Conservation (phyloP, 1,140 invertebrate genomes). For the Zaprionus inermis region DNA sequence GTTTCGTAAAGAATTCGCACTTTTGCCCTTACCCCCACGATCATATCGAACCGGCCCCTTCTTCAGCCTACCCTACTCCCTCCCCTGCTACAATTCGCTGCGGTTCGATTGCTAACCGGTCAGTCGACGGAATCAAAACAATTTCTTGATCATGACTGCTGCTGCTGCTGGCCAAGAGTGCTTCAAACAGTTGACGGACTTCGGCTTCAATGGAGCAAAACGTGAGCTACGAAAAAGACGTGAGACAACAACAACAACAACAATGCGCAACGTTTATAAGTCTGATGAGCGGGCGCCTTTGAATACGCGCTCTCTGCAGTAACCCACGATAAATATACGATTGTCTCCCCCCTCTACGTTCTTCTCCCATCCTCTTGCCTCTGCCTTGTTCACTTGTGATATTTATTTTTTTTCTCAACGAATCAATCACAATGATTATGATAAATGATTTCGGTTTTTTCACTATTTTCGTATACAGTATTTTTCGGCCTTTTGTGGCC, state of each 20-base stretch:
- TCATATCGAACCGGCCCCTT: not conserved
- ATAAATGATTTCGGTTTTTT: constrained; percentile 81
- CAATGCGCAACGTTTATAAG: constrained; percentile 75
- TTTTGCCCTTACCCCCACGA: constrained; percentile 32
- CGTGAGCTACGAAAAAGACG: constrained; percentile 70
- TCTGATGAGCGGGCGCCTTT: constrained; percentile 78
- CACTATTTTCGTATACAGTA: not conserved
- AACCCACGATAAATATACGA: constrained; percentile 48
- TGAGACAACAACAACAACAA: constrained; percentile 66
- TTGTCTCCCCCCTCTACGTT: not conserved
- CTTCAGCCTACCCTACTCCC: not conserved
- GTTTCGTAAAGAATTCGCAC: constrained; percentile 53
- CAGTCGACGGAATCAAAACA: constrained; percentile 70
- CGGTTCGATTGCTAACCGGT: constrained; percentile 71
- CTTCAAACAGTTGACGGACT: constrained; percentile 52
- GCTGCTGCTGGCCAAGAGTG: too few species aligned
- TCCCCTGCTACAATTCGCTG: constrained; percentile 36
- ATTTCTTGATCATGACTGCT: constrained; percentile 56
- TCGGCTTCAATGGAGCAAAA: constrained; percentile 69
- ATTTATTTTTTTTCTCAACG: constrained; percentile 74
- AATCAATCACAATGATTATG: constrained; percentile 83
- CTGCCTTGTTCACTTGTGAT: constrained; percentile 65
- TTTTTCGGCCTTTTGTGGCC: constrained; percentile 14
- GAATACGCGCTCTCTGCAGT: constrained; percentile 34
- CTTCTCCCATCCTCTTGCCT: not conserved